Base-by-base conservation (phyloP, 2,113 vertebrate species). In the Rhinolophus sinicus region DNA sequence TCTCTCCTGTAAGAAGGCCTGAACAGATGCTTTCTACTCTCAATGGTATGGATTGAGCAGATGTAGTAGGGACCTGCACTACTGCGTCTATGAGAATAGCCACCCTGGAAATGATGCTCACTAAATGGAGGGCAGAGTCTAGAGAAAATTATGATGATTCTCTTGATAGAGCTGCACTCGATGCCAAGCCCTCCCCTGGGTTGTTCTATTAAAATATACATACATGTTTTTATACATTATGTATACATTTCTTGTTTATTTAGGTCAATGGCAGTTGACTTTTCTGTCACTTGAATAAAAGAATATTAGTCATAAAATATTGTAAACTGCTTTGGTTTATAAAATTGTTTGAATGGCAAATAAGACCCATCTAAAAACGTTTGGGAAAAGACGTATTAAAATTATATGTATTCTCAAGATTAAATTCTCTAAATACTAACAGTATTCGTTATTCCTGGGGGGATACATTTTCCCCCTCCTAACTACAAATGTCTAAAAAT, bases 381-480 rank as follows among this genome's bases (percentile, higher is more conserved):
- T 72, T 81, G 4, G 1, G 38, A 92, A 88, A 87, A 87, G 52
- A 80, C 58, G 65, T 81, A 52, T 92, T 90, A 28, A 94, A 93
- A 44, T 35, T 19, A 58, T 64, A 35, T 56, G 30, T 35, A 22
- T 58, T 69, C 4, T 88, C 38, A 56, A 50, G 26, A 92, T 50
- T 78, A 86, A 87, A 24, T 58, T 87, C 62, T 82, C 30, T 80
- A 91, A 91, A 85, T 70, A 6, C 8, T 87, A 83, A 69, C 26
- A 40, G 2, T 52, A 78, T 8, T 84, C 16, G 38, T 85, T 60
- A 78, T 75, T 69, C 26, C 14, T 28, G 4, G 8, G 8, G 28
- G 26, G 90, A 72, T 13, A n/a, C 13, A n/a, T 87, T 90, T 58
- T 72, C 38, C 44, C 47, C 77, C 33, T 90, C 90, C 11, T 85